Base-by-base conservation (phyloP, 2,888 invertebrate genomes). In the Sialis fuliginosa region DNA sequence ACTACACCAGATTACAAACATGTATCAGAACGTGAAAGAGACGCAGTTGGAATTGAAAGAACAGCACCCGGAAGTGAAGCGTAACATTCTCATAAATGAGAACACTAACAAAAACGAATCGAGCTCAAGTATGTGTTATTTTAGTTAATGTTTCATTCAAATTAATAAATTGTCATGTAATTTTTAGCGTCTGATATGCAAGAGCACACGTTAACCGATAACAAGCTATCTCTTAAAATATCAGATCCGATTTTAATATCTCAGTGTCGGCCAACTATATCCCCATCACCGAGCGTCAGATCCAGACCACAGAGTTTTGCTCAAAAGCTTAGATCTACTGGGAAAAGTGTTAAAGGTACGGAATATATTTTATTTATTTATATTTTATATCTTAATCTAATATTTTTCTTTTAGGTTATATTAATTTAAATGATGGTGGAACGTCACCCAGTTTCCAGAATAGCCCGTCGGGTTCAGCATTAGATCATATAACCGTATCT, bases 21-120 rank as follows among this genome's bases (percentile, higher is more conserved):
- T 96, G 92, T 92, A 93, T 65, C 91, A 92, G 65, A 95, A 93
- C 62, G 91, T 95, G 2, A 89, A 91, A 60, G 91, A 93, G 60
- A 93, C 93, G 0, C 89, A 91, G 60, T 81, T 82, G 55, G 93
- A 93, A 58, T 70, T 95, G 49, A 81, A 86, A 54, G 84, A 84
- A 54, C 82, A 85, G 53, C 75, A 71, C 45, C 68, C 71, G 0
- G 61, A 60, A 42, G 58, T 62, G 2, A 66, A 65, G 50, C 54
- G 58, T 22, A 61, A 58, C 12, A 33, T 31, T 45, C 63, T 65
- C 44, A 57, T 58, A 2, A 63, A 62, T 49, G 62, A 64, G 52
- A 65, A 67, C 22, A 66, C 68, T 42, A 65, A 70, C 13, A 78
- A 79, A 55, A 73, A 75, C 54, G 75, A 74, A 49, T 76, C 75